Conservation (phyloP, 2,888 invertebrate species). For the Neoaliturus tenellus region DNA sequence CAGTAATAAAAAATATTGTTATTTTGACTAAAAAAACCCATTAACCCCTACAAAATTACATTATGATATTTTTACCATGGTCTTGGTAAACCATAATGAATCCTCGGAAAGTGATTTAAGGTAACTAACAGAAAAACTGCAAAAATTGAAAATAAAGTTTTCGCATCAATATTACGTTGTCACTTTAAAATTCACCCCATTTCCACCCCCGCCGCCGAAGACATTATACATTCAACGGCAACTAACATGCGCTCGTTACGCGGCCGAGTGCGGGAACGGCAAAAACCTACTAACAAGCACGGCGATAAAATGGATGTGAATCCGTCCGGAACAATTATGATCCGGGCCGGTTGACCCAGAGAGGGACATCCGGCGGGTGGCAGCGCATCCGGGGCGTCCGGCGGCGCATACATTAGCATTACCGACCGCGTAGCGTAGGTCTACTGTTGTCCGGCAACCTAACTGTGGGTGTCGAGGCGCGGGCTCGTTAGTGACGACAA, state of each 20-base stretch:
- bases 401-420: conserved; percentile 29
- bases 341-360: conserved; percentile 32
- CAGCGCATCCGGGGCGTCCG: conserved; percentile 17
- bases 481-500: background rate
- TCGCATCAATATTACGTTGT: too few species aligned
- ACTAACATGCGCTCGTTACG: background rate
- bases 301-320: background rate
- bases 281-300: background rate
- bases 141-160: too few species aligned
- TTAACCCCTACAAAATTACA: too few species aligned
- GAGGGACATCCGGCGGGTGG: conserved; percentile 46
- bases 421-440: background rate
- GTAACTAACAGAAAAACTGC: too few species aligned
- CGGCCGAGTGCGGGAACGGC: background rate
- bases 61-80: too few species aligned
- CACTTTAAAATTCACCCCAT: too few species aligned
- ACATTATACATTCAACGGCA: background rate
- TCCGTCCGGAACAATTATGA: conserved; percentile 16
- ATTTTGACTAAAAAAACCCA: too few species aligned
- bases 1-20: too few species aligned
- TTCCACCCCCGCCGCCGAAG: too few species aligned
- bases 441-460: background rate
- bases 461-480: too few species aligned
- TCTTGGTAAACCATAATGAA: too few species aligned
- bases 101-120: too few species aligned